Conservation (phyloP, 2,888 invertebrate species). For the Clostera curtula region DNA sequence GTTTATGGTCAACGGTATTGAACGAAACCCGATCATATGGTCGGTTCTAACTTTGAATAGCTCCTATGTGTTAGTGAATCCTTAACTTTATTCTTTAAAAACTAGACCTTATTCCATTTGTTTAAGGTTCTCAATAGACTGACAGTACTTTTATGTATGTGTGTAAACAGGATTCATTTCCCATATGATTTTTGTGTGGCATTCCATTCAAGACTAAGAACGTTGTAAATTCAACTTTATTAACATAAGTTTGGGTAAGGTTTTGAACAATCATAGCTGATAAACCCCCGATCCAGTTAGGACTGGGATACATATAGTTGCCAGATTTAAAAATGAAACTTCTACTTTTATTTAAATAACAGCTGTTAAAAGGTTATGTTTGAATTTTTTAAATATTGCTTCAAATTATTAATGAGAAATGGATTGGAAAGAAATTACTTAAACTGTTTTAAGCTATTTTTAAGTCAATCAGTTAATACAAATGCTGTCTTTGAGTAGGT, state of each 20-base stretch:
- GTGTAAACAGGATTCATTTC: slow-evolving; percentile 60
- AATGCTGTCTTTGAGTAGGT: too few species aligned
- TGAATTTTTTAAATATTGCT: neutral
- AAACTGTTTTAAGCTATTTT: too few species aligned
- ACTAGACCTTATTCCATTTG: neutral
- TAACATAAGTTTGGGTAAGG: neutral
- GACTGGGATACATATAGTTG: slow-evolving; percentile 39
- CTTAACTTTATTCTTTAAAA: slow-evolving; percentile 22
- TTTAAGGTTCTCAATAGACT: slow-evolving; percentile 16
- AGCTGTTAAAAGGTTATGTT: slow-evolving; percentile 11
- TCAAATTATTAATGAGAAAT: neutral
- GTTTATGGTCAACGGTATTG: too few species aligned
- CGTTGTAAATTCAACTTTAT: slow-evolving; percentile 22
- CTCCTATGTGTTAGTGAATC: slow-evolving; percentile 36
- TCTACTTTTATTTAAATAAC: slow-evolving; percentile 9
- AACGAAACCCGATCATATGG: slow-evolving; percentile 41
- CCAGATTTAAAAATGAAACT: slow-evolving; percentile 25
- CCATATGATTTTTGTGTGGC: slow-evolving; percentile 68
- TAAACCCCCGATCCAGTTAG: slow-evolving; percentile 43
- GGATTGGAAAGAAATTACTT: neutral
- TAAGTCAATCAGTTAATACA: too few species aligned
- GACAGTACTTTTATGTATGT: slow-evolving; percentile 7
- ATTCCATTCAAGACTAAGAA: slow-evolving; percentile 38
- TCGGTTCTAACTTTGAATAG: slow-evolving; percentile 52
- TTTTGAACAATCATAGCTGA: slow-evolving; percentile 15